Conservation (phyloP, 2,797 vertebrate genomes). For the Furcifer pardalis region DNA sequence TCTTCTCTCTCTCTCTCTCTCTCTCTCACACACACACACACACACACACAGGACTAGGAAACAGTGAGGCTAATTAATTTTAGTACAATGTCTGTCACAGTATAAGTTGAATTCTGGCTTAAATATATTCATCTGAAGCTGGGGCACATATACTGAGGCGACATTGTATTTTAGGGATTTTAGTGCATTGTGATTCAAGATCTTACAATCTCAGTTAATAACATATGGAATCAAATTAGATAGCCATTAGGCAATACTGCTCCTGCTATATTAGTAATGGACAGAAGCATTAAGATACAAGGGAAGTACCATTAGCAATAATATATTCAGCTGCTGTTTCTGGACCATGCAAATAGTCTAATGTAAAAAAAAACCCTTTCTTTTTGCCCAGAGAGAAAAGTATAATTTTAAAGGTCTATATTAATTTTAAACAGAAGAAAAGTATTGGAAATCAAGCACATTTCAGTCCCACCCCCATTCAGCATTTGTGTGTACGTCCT, state of each 20-base stretch:
- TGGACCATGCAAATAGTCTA: not conserved
- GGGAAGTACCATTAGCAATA: constrained; percentile 14
- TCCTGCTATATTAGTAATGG: constrained; percentile 41
- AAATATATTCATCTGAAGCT: not conserved
- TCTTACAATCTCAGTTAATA: not conserved
- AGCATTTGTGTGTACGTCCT: not conserved
- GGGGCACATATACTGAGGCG: not conserved
- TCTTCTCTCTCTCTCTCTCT: constrained; percentile 31
- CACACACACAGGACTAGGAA: not conserved
- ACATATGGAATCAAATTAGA: not conserved
- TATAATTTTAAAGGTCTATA: not conserved
- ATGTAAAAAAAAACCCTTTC: constrained; percentile 23
- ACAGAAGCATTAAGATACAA: constrained; percentile 17
- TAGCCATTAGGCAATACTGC: not conserved
- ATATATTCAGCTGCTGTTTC: constrained; percentile 22
- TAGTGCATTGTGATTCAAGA: not conserved
- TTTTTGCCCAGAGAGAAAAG: not conserved
- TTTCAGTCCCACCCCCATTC: constrained; percentile 28
- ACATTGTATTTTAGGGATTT: not conserved
- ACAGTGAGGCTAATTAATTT: not conserved
- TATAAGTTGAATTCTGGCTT: not conserved
- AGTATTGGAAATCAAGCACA: not conserved
- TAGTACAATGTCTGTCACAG: not conserved
- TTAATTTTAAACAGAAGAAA: constrained; percentile 24
- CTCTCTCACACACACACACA: not conserved